Evolutionary conservation across 2,113 vertebrate species (phyloP), one percentile per base, ranked within the genome.

Genomic region (Theristicus caerulescens): DNA sequence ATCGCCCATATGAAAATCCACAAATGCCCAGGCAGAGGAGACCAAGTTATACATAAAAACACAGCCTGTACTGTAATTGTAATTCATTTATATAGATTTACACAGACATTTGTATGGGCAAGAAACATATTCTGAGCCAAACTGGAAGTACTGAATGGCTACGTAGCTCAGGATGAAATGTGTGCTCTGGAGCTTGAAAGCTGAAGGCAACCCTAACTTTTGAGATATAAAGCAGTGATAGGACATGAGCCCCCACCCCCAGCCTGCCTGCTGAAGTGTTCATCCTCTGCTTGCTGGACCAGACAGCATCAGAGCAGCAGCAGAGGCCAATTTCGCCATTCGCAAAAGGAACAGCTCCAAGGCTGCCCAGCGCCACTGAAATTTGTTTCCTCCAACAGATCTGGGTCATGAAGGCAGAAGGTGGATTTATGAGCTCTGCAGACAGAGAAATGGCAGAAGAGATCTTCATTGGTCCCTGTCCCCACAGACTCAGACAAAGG

Each of bases 381-480:
- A 58, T 24, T 44, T n/a, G 31, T 21, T 82, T 65, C 70, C 65
- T 10, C 12, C 72, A 86, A 44, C 59, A 88, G 24, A 59, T 34
- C 61, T 5, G 2, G 8, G 61, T 4, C 0, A 0, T 54, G 32
- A 90, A 91, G 21, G 81, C 57, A 91, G 38, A 86, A 42, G 10
- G 40, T 59, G 86, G 74, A 96, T 85, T 94, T 72, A 54, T 17
- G 74, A 85, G 54, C n/a, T 88, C 59, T 94, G 90, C 67, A 88
- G 92, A 34, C 58, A 80, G 74, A 81, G 61, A 55, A 67, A 44
- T 5, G 8, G 38, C 38, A 88, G 69, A 82, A 83, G 74, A 86
- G 40, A 42, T 73, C 17, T 73, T 46, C 1, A 3, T 27, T 10
- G 6, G 24, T 71, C 7, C 11, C 46, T 8, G 27, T 62, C 27